Percentiles rank a stretch among this genome's conserved stretches.
phyloP scores from a whole-genome alignment of 1,140 invertebrate genomes.

The Drosophila kohkoa region DNA sequence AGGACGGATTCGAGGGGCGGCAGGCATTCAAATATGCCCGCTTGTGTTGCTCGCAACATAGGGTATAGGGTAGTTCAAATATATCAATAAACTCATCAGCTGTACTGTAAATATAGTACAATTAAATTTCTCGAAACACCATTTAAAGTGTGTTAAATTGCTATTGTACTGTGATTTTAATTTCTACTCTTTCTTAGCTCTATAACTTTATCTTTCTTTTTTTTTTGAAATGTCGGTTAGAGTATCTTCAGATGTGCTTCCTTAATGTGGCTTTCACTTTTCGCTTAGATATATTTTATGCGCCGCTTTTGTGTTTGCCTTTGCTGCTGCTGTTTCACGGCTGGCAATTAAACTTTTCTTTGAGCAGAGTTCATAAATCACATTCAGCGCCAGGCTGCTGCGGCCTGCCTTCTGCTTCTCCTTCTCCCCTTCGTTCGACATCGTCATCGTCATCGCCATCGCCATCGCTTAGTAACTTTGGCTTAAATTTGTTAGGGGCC shows the following conservation, averaged over 20 bases:
- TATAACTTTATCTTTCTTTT: neutral
- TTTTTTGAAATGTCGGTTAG: neutral
- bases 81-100: neutral
- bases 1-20: neutral
- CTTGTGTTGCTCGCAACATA: conserved; percentile 41
- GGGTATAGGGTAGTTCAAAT: conserved; percentile 18
- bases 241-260: conserved; percentile 6
- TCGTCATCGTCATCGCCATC: neutral
- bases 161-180: neutral
- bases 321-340: conserved; percentile 58
- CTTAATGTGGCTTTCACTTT: conserved; percentile 22
- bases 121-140: neutral
- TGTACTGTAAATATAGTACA: neutral
- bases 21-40: conserved; percentile 63
- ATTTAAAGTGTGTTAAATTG: neutral
- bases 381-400: conserved; percentile 70
- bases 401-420: neutral
- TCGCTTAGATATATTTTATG: conserved; percentile 27
- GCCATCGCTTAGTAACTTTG: conserved; percentile 23
- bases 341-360: conserved; percentile 83
- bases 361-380: conserved; percentile 79
- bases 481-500: conserved; percentile 37
- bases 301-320: conserved; percentile 27
- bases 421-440: too few relatives aligned
- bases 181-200: neutral